Evolutionary conservation across 2,888 invertebrate species (phyloP).

Genomic region (Andrena camellia): DNA sequence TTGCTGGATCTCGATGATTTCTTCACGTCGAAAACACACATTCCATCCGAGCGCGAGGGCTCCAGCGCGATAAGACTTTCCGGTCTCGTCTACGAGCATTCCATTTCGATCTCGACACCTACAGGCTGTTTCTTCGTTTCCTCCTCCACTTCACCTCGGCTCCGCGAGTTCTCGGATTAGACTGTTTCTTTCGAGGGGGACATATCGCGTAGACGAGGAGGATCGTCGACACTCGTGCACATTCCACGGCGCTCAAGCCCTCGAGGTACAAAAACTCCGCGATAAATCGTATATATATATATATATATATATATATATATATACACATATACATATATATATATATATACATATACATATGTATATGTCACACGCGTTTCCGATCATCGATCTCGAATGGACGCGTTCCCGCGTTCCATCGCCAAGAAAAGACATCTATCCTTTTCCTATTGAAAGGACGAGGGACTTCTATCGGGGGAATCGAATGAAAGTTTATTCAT

Average conservation of each 20-base stretch:
- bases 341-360: neutral
- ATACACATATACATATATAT: slow-evolving; percentile 37
- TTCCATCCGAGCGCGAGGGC: slow-evolving; percentile 67
- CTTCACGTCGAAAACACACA: slow-evolving; percentile 65
- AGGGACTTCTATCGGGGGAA: slow-evolving; percentile 57
- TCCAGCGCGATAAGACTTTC: slow-evolving; percentile 57
- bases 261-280: slow-evolving; percentile 62
- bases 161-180: neutral
- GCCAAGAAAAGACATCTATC: slow-evolving; percentile 52
- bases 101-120: slow-evolving; percentile 6
- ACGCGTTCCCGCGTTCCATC: slow-evolving; percentile 47
- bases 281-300: slow-evolving; percentile 47
- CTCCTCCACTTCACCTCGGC: neutral
- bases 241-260: slow-evolving; percentile 63
- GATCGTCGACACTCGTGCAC: slow-evolving; percentile 49
- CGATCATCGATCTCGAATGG: slow-evolving; percentile 51
- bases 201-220: slow-evolving; percentile 50
- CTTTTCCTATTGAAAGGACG: slow-evolving; percentile 57
- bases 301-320: slow-evolving; percentile 31
- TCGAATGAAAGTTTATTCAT: slow-evolving; percentile 67
- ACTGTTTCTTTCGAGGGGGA: neutral
- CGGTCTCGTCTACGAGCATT: slow-evolving; percentile 57
- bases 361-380: slow-evolving; percentile 49
- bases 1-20: slow-evolving; percentile 62
- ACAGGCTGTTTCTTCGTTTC: neutral